phyloP scores from a whole-genome alignment of 1,140 invertebrate species.

The Mycetomoellerius zeteki region DNA sequence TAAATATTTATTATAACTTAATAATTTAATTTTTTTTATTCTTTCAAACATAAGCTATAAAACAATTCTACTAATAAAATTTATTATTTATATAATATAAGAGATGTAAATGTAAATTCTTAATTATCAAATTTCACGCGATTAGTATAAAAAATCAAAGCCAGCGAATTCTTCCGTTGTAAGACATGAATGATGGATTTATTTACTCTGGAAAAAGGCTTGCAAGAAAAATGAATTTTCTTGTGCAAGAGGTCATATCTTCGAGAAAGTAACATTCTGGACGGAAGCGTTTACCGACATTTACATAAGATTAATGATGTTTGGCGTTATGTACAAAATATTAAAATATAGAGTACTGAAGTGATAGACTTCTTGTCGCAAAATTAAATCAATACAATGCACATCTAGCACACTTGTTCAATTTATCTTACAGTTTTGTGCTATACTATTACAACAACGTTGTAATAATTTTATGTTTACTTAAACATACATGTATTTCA shows the following conservation, averaged over 20 bases:
- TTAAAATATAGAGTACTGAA: constrained; percentile 38
- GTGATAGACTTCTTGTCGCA: neutral
- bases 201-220: constrained; percentile 36
- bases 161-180: neutral
- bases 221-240: constrained; percentile 57
- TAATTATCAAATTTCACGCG: constrained; percentile 8
- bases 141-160: constrained; percentile 34
- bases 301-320: constrained; percentile 52
- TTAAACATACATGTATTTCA: neutral
- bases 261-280: constrained; percentile 42
- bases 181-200: constrained; percentile 39
- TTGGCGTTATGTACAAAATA: constrained; percentile 40
- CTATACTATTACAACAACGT: neutral
- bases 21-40: neutral
- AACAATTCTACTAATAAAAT: neutral
- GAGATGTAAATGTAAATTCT: neutral
- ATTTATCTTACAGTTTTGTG: neutral
- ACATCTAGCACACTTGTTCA: neutral
- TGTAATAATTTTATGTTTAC: neutral
- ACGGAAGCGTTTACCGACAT: constrained; percentile 57
- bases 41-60: neutral
- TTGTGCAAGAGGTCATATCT: constrained; percentile 34
- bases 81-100: neutral
- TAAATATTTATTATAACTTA: neutral
- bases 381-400: constrained; percentile 20